Percentiles rank a stretch among this genome's conserved stretches.
Conservation (phyloP, 2,113 vertebrate species). For the Osmerus mordax region DNA sequence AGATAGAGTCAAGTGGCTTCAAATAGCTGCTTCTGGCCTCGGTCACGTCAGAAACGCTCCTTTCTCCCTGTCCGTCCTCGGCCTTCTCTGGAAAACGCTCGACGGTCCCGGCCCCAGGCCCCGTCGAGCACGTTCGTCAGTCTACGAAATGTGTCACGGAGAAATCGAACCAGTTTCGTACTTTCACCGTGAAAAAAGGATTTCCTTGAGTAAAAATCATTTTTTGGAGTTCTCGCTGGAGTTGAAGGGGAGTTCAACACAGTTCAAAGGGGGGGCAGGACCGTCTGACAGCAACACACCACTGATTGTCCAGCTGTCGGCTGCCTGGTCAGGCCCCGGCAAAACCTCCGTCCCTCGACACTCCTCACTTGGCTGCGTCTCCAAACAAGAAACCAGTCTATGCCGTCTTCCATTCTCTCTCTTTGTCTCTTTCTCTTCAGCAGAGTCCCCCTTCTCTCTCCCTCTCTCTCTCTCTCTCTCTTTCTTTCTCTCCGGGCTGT, state of each 20-base stretch:
- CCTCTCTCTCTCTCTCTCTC: not conserved
- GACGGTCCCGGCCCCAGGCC: not conserved
- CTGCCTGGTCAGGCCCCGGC: no score
- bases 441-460: not conserved
- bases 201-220: no score
- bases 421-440: constrained; percentile 5
- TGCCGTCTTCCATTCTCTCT: not conserved
- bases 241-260: no score
- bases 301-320: no score
- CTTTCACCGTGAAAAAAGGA: no score
- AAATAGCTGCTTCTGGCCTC: constrained; percentile 79
- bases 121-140: not conserved
- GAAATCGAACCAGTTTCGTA: not conserved
- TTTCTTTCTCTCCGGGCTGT: constrained; percentile 41
- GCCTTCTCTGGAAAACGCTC: not conserved
- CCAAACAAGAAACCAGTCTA: not conserved
- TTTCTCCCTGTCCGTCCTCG: constrained; percentile 12
- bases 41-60: constrained; percentile 55
- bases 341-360: no score
- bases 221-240: no score
- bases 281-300: no score
- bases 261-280: no score
- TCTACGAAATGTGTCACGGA: not conserved
- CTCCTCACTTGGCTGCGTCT: no score
- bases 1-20: constrained; percentile 80